phyloP scores from a whole-genome alignment of 2,888 invertebrate genomes.

The Rhamnusium bicolor region DNA sequence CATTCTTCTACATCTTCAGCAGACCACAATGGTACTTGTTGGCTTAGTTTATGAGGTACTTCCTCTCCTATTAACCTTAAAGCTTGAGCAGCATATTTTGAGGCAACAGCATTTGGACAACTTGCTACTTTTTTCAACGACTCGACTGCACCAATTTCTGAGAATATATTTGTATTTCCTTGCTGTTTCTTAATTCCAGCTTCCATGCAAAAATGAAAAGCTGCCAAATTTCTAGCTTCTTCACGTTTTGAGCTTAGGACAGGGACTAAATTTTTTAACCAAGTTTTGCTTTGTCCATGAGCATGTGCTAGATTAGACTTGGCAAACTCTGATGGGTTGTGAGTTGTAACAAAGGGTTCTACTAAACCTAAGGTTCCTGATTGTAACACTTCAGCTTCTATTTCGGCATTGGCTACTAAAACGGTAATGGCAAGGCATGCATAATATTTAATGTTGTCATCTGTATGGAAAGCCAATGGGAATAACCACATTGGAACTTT shows the following conservation, averaged over 20 bases:
- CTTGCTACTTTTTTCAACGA: conserved; percentile 96
- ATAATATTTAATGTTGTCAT: conserved; percentile 98
- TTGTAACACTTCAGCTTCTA: conserved; percentile 95
- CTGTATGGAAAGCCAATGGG: conserved; percentile 95
- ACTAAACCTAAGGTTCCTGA: conserved; percentile 98
- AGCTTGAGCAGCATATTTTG: conserved; percentile 96
- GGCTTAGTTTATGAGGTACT: conserved; percentile 97
- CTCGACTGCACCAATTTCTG: conserved; percentile 95
- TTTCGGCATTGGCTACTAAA: conserved; percentile 96
- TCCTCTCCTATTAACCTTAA: conserved; percentile 94
- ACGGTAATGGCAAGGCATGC: conserved; percentile 98
- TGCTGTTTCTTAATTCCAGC: conserved; percentile 97
- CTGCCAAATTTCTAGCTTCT: conserved; percentile 96
- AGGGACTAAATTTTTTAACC: conserved; percentile 94
- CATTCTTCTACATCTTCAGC: conserved; percentile 97
- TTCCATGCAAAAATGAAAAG: conserved; percentile 99
- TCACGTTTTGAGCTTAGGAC: conserved; percentile 95
- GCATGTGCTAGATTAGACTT: conserved; percentile 92
- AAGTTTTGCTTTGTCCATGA: conserved; percentile 96
- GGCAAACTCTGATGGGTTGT: conserved; percentile 96
- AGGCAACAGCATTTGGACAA: conserved; percentile 97
- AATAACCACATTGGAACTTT: conserved; percentile 98
- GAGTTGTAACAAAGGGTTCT: conserved; percentile 95
- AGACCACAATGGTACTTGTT: conserved; percentile 98
- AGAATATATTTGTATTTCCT: conserved; percentile 91